Percentiles rank a stretch among this genome's conserved stretches.
These are phyloP conservation scores for Melieria picta DNA, from an alignment of 2,888 invertebrate genomes.

Conservation along the genomic window DNA sequence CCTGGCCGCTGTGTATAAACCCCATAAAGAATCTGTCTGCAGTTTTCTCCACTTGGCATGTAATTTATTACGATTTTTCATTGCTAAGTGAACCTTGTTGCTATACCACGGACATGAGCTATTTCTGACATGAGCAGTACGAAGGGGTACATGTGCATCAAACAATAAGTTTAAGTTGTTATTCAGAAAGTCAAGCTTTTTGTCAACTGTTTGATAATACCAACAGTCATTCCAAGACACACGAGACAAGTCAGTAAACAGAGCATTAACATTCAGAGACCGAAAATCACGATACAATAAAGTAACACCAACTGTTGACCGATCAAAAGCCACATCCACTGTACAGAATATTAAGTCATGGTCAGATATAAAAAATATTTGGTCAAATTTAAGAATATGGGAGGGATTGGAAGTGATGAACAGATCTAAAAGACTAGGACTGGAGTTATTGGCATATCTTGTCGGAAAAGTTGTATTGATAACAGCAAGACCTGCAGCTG, in stretches of 20 bases:
- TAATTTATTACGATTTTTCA: neutral
- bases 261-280: neutral
- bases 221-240: conserved; percentile 1
- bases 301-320: neutral
- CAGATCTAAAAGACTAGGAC: conserved; percentile 14
- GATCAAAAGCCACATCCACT: neutral
- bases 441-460: conserved; percentile 18
- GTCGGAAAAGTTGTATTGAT: conserved; percentile 17
- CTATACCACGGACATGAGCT: conserved; percentile 3
- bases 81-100: too few relatives aligned
- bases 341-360: conserved; percentile 20
- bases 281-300: neutral
- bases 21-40: neutral
- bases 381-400: conserved; percentile 14
- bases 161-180: neutral
- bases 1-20: neutral
- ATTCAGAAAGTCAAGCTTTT: neutral
- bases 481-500: conserved; percentile 5
- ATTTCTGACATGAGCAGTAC: neutral
- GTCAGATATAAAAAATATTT: conserved; percentile 15
- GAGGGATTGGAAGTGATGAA: conserved; percentile 8
- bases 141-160: neutral
- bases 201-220: neutral
- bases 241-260: neutral
- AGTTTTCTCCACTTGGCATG: neutral